These are phyloP conservation scores for Diachasmimorpha longicaudata DNA, from an alignment of 1,140 invertebrate species.

Conservation along the genomic window DNA sequence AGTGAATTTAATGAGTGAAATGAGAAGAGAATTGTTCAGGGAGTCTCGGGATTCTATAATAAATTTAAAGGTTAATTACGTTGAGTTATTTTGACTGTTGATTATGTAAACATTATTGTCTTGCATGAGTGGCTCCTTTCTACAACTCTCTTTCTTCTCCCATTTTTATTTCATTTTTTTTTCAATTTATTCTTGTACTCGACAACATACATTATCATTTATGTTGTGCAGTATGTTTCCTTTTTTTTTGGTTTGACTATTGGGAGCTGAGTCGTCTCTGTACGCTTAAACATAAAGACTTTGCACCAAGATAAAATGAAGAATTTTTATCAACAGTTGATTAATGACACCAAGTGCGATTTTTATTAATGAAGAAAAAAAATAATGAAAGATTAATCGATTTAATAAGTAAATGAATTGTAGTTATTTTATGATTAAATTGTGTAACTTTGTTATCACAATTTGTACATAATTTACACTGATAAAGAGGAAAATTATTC, in stretches of 20 bases:
- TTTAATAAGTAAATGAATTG: neutral
- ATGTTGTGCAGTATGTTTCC: neutral
- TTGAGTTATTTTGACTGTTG: conserved; percentile 5
- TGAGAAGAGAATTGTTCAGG: neutral
- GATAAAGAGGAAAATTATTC: neutral
- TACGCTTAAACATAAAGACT: neutral
- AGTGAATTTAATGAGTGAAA: neutral
- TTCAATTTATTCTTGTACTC: neutral
- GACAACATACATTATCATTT: neutral
- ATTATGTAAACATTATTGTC: neutral
- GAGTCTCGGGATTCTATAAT: neutral
- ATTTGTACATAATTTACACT: conserved; percentile 26
- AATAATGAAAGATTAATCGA: conserved; percentile 8
- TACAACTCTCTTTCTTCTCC: neutral
- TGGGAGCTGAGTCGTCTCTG: neutral
- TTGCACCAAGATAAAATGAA: neutral
- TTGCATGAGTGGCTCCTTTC: neutral
- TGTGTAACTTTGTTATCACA: neutral
- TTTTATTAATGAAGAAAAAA: neutral
- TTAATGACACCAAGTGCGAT: neutral
- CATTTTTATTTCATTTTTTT: neutral
- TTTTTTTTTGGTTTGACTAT: neutral
- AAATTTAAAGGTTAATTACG: neutral
- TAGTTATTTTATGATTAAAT: neutral
- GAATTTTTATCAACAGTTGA: neutral